These are phyloP conservation scores for Podabrus alpinus DNA, from an alignment of 2,888 invertebrate genomes.

Conservation along the genomic window DNA sequence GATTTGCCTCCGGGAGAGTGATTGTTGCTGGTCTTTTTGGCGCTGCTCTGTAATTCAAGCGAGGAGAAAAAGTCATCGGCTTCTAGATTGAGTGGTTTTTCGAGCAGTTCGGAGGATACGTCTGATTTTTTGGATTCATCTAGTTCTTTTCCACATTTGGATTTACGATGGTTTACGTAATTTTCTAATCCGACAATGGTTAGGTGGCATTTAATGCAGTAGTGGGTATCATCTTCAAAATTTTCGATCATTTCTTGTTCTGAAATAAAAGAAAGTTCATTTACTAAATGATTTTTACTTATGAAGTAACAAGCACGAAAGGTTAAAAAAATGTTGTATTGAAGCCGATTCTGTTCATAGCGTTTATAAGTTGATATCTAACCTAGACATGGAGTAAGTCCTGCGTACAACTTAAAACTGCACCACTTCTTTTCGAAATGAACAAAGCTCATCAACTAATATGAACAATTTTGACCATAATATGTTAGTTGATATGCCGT, in stretches of 20 bases:
- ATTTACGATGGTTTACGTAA: constrained; percentile 82
- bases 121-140: constrained; percentile 37
- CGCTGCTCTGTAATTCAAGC: constrained; percentile 76
- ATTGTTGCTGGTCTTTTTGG: constrained; percentile 56
- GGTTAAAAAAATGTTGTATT: too few species aligned
- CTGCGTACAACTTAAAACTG: too few species aligned
- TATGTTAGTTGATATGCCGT: too few species aligned
- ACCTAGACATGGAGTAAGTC: too few species aligned
- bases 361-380: too few species aligned
- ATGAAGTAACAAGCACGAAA: too few species aligned
- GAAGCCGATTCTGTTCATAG: too few species aligned
- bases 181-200: constrained; percentile 85
- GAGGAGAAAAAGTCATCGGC: constrained; percentile 88
- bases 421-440: too few species aligned
- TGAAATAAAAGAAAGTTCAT: background rate
- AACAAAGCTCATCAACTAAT: too few species aligned
- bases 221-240: constrained; percentile 82
- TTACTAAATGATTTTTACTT: background rate
- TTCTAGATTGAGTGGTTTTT: constrained; percentile 65
- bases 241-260: constrained; percentile 61
- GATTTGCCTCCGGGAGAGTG: constrained; percentile 57
- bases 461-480: too few species aligned
- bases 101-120: constrained; percentile 51
- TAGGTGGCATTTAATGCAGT: constrained; percentile 84
- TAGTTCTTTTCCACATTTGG: constrained; percentile 62